phyloP scores from a whole-genome alignment of 1,140 invertebrate genomes.

The Drosophila sp. region DNA sequence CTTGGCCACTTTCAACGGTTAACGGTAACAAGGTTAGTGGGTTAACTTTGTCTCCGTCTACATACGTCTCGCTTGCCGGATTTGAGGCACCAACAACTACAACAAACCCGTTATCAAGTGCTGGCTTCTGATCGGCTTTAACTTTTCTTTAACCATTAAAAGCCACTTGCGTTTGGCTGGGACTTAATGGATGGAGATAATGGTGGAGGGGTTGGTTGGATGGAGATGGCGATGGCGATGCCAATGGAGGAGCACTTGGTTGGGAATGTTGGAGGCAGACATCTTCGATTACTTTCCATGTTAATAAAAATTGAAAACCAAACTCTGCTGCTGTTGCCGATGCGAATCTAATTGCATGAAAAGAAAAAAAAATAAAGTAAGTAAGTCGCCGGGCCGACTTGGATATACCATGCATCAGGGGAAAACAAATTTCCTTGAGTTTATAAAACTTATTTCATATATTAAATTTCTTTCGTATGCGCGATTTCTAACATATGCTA shows the following conservation, averaged over 20 bases:
- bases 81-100: slow-evolving; percentile 27
- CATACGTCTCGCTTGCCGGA: slow-evolving; percentile 48
- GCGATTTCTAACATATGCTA: no score
- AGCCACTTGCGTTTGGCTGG: slow-evolving; percentile 42
- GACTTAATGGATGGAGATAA: neutral
- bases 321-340: slow-evolving; percentile 19
- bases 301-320: slow-evolving; percentile 41
- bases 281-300: slow-evolving; percentile 68
- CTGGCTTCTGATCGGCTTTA: slow-evolving; percentile 42
- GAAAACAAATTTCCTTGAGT: no score
- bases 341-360: slow-evolving; percentile 49
- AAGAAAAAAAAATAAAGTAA: slow-evolving; percentile 20
- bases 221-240: no score
- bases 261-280: slow-evolving; percentile 17
- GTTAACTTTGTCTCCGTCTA: slow-evolving; percentile 58
- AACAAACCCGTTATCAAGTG: slow-evolving; percentile 58
- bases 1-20: slow-evolving; percentile 45
- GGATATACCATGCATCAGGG: no score
- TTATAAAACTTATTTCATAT: no score
- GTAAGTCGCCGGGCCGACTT: no score
- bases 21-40: slow-evolving; percentile 74
- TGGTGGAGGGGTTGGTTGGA: neutral
- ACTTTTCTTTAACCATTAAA: slow-evolving; percentile 57
- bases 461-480: no score
- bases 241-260: neutral